Conservation (phyloP, 2,113 vertebrate genomes). For the Isurus oxyrinchus region DNA sequence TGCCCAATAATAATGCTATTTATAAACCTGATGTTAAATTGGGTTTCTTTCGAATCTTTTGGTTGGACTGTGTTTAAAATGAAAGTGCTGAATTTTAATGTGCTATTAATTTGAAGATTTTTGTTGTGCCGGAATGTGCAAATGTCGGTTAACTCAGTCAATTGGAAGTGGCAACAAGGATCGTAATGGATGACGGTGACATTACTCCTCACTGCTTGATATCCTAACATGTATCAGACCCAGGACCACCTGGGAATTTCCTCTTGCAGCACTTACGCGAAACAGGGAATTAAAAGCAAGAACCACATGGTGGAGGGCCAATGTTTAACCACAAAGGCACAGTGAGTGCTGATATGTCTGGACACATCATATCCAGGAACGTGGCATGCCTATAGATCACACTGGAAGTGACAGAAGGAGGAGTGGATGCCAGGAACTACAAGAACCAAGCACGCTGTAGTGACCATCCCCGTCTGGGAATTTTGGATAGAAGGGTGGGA, state of each 20-base stretch:
- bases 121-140: background rate
- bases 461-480: background rate
- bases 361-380: background rate
- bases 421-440: background rate
- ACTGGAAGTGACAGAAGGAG: background rate
- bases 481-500: background rate
- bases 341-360: slow-evolving; percentile 1
- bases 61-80: background rate
- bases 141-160: background rate
- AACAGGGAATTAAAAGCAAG: background rate
- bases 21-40: background rate
- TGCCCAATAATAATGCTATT: background rate
- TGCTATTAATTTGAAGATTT: background rate
- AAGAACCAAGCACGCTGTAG: background rate
- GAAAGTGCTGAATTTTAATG: background rate
- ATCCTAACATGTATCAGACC: background rate
- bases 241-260: background rate
- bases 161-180: background rate
- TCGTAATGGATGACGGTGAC: background rate
- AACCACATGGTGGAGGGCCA: background rate
- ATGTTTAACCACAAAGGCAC: background rate
- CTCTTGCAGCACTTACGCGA: background rate
- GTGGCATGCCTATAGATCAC: background rate
- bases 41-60: background rate
- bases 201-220: background rate